Evolutionary conservation across 1,140 invertebrate genomes (phyloP), one percentile per base, ranked within the genome.

Genomic region (Drosophila bipectinata): DNA sequence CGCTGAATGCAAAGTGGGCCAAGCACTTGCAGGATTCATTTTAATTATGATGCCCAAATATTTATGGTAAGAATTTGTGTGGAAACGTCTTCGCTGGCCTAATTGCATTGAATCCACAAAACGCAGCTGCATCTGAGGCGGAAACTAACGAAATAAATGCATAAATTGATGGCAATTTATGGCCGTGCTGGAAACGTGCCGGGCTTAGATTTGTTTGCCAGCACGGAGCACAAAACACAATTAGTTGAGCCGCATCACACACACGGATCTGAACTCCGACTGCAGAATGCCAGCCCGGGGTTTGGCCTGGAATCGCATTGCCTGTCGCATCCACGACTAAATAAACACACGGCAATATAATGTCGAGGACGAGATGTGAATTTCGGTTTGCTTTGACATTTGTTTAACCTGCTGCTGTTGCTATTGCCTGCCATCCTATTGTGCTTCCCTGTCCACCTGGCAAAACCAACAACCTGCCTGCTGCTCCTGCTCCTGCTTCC

Each of bases 241-340:
- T 87, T 87, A 87, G 83, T 79, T 87, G 66, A 79, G 82, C 82
- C 78, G 75, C 82, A 87, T 77, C 75, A 66, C 62, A 68, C 60
- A 58, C 76, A 68, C 82, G 80, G 71, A 64, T 60, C 54, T 28
- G 68, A 77, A 85, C 48, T 39, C 56, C 37, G 56, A 72, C 68
- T 72, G 41, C 67, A 34, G 34, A 24, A 59, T 47, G 44, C 44
- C 44, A 10, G 18, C 18, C 15, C 10, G 15, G 41, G 9, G 44
- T 52, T 59, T 15, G 41, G 45, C 37, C 32, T 9, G 60, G 58
- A 60, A 37, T 34, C n/a, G 41, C 56, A 49, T 14, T 30, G 62
- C 48, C 47, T 32, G 41, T 7, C 55, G 66, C 66, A 69, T 69
- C 53, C 66, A 21, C 62, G 37, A 56, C 73, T 76, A 76, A 76